Evolutionary conservation across 1,140 invertebrate genomes (phyloP).

Genomic region (Saccostrea glomerata): DNA sequence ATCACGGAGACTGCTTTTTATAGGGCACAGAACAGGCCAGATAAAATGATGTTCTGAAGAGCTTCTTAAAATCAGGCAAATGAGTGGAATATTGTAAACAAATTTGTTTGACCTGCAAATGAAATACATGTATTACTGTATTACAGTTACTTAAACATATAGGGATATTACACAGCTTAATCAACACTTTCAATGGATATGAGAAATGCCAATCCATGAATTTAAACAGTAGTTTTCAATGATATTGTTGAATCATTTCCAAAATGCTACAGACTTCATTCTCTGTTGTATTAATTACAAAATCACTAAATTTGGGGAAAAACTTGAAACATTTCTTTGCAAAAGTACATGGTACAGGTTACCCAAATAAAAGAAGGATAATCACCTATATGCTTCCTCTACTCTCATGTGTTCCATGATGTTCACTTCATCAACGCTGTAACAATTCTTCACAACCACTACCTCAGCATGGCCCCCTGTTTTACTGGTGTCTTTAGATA

Average conservation of each 20-base stretch:
- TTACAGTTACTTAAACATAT: not conserved
- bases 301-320: no score
- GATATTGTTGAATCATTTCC: not conserved
- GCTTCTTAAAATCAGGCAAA: slow-evolving; percentile 41
- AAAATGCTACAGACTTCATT: not conserved
- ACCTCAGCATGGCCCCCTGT: not conserved
- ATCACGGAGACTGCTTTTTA: not conserved
- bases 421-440: slow-evolving; percentile 30
- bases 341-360: no score
- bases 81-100: slow-evolving; percentile 1
- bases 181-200: no score
- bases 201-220: no score
- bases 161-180: no score
- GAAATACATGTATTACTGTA: not conserved
- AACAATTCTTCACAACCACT: slow-evolving; percentile 39
- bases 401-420: slow-evolving; percentile 48
- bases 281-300: no score
- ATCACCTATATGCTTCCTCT: slow-evolving; percentile 49
- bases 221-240: no score
- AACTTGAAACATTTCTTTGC: no score
- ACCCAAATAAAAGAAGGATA: not conserved
- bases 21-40: not conserved
- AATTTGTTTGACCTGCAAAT: slow-evolving; percentile 24
- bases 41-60: slow-evolving; percentile 42
- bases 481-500: not conserved